Conservation (phyloP, 2,888 invertebrate genomes). For the Epistrophe eligans region DNA sequence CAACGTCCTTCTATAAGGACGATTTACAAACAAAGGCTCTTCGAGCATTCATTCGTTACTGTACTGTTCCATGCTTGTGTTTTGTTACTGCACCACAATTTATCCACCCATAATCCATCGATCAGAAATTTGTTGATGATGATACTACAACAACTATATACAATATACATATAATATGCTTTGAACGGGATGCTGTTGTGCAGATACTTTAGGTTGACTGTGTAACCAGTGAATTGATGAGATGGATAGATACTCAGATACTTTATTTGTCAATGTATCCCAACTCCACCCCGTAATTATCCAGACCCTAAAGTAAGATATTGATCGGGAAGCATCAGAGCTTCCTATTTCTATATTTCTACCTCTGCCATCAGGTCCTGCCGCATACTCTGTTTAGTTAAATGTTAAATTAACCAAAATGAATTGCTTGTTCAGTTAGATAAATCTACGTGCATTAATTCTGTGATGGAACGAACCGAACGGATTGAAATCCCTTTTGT, state of each 20-base stretch:
- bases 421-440: conserved; percentile 74
- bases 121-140: conserved; percentile 64
- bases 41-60: background rate
- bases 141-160: conserved; percentile 12
- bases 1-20: conserved; percentile 7
- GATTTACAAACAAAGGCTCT: conserved; percentile 31
- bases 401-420: conserved; percentile 74
- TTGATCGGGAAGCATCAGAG: conserved; percentile 3
- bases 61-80: background rate
- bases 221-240: conserved; percentile 71
- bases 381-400: conserved; percentile 54
- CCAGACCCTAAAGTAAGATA: conserved; percentile 4
- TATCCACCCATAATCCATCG: conserved; percentile 66
- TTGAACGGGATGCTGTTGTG: conserved; percentile 49
- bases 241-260: conserved; percentile 67
- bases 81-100: conserved; percentile 52
- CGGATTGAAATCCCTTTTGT: conserved; percentile 65
- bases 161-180: background rate
- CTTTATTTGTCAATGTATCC: conserved; percentile 70
- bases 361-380: conserved; percentile 6
- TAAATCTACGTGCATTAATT: conserved; percentile 74
- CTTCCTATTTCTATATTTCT: conserved; percentile 18
- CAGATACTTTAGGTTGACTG: conserved; percentile 69
- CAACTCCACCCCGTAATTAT: conserved; percentile 4
- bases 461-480: conserved; percentile 62